Percentiles rank a stretch among this genome's conserved stretches.
Conservation (phyloP, 2,888 invertebrate genomes). For the Phasia obesa region DNA sequence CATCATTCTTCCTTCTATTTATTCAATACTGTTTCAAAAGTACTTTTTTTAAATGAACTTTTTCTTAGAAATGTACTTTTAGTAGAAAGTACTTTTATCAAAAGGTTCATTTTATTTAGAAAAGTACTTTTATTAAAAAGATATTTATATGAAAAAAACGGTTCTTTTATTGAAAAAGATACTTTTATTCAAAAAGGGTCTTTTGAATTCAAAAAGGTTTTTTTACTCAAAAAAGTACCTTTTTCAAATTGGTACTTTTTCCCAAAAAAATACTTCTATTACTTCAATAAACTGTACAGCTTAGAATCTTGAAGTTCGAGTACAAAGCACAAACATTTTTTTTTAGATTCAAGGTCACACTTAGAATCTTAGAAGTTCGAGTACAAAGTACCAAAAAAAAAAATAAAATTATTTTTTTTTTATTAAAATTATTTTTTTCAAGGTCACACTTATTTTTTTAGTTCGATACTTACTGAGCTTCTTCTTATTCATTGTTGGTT, state of each 20-base stretch:
- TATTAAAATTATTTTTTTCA: too few species aligned
- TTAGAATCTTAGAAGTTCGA: background rate
- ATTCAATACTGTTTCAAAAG: too few species aligned
- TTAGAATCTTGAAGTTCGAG: too few species aligned
- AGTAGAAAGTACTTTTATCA: background rate
- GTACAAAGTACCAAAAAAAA: constrained; percentile 7
- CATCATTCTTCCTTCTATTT: too few species aligned
- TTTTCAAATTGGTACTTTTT: too few species aligned
- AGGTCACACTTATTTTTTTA: constrained; percentile 21
- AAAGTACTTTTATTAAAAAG: too few species aligned
- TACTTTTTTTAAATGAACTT: too few species aligned
- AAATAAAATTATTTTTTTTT: constrained; percentile 16
- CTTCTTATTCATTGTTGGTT: background rate
- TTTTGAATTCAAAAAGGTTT: background rate
- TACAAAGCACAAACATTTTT: constrained; percentile 5
- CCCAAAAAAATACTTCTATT: too few species aligned
- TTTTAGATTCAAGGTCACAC: constrained; percentile 39
- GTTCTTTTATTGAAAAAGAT: background rate
- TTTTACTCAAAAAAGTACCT: background rate
- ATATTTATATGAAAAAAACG: background rate
- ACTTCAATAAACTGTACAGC: too few species aligned
- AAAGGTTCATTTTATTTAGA: too few species aligned
- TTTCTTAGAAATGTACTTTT: background rate
- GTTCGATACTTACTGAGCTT: background rate
- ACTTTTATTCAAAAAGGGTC: background rate